phyloP scores from a whole-genome alignment of 2,113 vertebrate genomes.

The Diphyllodes magnificus region DNA sequence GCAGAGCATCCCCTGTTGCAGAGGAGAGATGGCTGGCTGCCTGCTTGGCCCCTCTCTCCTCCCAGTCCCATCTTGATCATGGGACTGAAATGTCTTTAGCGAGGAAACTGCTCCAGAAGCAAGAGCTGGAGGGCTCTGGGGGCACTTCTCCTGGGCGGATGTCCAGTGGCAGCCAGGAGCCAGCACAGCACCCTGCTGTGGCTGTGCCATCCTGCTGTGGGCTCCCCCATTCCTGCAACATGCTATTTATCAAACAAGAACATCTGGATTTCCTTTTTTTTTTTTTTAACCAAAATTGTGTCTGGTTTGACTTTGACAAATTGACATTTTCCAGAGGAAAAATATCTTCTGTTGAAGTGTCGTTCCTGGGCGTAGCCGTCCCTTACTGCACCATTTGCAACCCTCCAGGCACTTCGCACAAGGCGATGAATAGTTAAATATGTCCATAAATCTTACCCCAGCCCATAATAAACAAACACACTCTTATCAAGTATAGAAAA shows the following conservation, averaged over 20 bases:
- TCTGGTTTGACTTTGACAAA: slow-evolving; percentile 1
- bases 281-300: background rate
- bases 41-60: fast-evolving
- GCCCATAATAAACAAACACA: slow-evolving; percentile 38
- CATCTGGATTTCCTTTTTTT: background rate
- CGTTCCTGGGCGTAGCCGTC: background rate
- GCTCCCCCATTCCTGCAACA: background rate
- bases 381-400: slow-evolving; percentile 23
- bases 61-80: background rate
- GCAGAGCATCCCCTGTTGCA: background rate
- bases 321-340: slow-evolving; percentile 4
- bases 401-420: background rate
- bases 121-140: background rate
- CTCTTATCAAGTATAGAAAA: slow-evolving; percentile 49
- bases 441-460: slow-evolving; percentile 42
- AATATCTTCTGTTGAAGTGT: background rate
- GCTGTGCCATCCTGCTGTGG: background rate
- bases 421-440: slow-evolving; percentile 35
- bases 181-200: background rate
- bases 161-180: background rate
- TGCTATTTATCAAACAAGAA: background rate
- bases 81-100: fast-evolving
- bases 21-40: background rate
- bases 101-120: background rate
- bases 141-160: background rate